These are phyloP conservation scores for Eciton burchellii DNA, from an alignment of 1,140 invertebrate species.

Conservation along the genomic window DNA sequence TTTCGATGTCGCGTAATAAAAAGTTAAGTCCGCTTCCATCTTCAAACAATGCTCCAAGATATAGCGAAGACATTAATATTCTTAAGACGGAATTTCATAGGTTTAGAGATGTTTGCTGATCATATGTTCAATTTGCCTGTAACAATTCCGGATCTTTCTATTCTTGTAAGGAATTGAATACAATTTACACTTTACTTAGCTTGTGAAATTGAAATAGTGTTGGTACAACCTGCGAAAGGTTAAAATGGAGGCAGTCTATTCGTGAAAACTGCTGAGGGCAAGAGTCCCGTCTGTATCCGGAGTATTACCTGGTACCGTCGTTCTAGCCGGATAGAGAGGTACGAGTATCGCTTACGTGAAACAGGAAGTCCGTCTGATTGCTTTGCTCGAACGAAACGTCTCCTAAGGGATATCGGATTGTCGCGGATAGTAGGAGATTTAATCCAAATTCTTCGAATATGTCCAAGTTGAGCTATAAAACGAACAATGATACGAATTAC, in stretches of 20 bases:
- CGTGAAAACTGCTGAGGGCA: constrained; percentile 67
- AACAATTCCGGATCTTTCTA: not conserved
- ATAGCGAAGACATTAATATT: not conserved
- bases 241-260: constrained; percentile 11
- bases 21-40: not conserved
- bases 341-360: constrained; percentile 42
- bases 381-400: constrained; percentile 48
- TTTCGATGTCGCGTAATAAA: not conserved
- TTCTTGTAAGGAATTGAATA: not conserved
- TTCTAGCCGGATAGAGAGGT: constrained; percentile 39
- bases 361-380: constrained; percentile 60
- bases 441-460: constrained; percentile 53
- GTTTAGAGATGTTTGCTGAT: not conserved
- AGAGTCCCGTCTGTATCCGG: constrained; percentile 44
- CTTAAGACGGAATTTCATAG: not conserved
- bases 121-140: not conserved
- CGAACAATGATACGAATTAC: not conserved
- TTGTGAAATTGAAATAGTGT: not conserved
- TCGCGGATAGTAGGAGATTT: constrained; percentile 41
- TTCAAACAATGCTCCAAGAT: not conserved
- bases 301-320: constrained; percentile 31
- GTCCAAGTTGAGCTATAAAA: not conserved
- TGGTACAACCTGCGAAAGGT: constrained; percentile 13
- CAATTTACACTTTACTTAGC: constrained; percentile 1
- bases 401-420: constrained; percentile 45